A percentile compares a stretch with the other conserved stretches of the same genome.
Conservation (phyloP, 2,797 vertebrate species). For the Micrastur ruficollis region DNA sequence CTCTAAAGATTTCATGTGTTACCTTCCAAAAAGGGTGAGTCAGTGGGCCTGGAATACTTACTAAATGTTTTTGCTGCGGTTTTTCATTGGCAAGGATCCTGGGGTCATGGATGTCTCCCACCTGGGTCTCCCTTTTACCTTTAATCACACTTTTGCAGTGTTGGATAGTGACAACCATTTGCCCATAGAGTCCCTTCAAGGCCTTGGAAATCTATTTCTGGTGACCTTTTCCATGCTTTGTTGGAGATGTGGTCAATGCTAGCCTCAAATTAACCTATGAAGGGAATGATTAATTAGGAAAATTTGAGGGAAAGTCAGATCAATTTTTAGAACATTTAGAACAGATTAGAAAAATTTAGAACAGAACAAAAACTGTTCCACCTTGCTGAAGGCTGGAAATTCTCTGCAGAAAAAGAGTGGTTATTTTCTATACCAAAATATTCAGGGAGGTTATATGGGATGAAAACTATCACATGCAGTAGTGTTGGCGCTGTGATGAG, state of each 20-base stretch:
- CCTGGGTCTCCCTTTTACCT: neutral
- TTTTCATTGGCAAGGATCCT: neutral
- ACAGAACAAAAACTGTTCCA: neutral
- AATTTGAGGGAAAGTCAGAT: constrained; percentile 5
- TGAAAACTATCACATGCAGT: neutral
- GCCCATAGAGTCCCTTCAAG: neutral
- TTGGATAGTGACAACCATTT: neutral
- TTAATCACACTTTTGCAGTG: neutral
- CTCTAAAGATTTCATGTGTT: neutral
- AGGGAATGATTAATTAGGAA: constrained; percentile 30
- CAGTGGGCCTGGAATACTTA: neutral
- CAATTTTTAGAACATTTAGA: too few species aligned
- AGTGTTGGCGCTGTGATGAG: neutral
- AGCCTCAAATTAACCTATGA: neutral
- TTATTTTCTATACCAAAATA: neutral
- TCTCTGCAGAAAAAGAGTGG: neutral
- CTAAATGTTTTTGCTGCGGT: neutral
- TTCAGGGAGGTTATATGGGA: neutral
- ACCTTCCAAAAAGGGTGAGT: neutral
- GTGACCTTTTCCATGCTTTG: constrained; percentile 10
- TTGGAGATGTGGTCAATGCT: neutral
- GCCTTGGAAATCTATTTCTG: constrained; percentile 12
- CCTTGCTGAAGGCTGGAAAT: neutral
- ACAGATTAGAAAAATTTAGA: too few species aligned
- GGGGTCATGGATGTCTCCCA: neutral